phyloP scores from a whole-genome alignment of 1,140 invertebrate species.

The Chymomyza costata region DNA sequence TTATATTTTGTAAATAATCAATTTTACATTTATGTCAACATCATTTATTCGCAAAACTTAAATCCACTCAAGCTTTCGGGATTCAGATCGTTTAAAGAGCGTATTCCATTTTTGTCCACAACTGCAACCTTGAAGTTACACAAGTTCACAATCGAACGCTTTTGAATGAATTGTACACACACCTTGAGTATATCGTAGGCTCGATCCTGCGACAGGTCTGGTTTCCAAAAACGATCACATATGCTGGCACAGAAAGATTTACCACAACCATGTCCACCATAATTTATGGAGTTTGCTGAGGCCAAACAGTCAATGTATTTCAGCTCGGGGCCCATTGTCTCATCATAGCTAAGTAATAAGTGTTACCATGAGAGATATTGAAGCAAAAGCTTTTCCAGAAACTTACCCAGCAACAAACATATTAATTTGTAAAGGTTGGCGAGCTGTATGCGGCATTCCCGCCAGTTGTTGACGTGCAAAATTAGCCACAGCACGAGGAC shows the following conservation, averaged over 20 bases:
- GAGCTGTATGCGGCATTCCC: slow-evolving; percentile 28
- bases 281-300: slow-evolving; percentile 87
- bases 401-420: slow-evolving; percentile 30
- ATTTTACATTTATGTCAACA: no score
- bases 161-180: slow-evolving; percentile 91
- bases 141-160: slow-evolving; percentile 90
- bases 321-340: slow-evolving; percentile 84
- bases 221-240: slow-evolving; percentile 89
- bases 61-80: no score
- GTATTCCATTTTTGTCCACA: slow-evolving; percentile 88
- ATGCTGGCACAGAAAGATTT: slow-evolving; percentile 91
- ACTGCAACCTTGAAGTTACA: slow-evolving; percentile 91
- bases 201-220: slow-evolving; percentile 84
- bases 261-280: slow-evolving; percentile 94
- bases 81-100: no score
- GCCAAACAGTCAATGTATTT: slow-evolving; percentile 92
- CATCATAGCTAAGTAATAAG: slow-evolving; percentile 83
- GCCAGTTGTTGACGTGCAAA: slow-evolving; percentile 88
- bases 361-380: no score
- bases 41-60: no score
- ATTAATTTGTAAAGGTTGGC: no score
- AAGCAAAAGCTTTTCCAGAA: no score
- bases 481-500: slow-evolving; percentile 90
- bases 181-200: slow-evolving; percentile 88
- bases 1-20: no score